A percentile compares a stretch with the other conserved stretches of the same genome.
phyloP scores from a whole-genome alignment of 2,797 vertebrate genomes.

The Phoebastria nigripes region DNA sequence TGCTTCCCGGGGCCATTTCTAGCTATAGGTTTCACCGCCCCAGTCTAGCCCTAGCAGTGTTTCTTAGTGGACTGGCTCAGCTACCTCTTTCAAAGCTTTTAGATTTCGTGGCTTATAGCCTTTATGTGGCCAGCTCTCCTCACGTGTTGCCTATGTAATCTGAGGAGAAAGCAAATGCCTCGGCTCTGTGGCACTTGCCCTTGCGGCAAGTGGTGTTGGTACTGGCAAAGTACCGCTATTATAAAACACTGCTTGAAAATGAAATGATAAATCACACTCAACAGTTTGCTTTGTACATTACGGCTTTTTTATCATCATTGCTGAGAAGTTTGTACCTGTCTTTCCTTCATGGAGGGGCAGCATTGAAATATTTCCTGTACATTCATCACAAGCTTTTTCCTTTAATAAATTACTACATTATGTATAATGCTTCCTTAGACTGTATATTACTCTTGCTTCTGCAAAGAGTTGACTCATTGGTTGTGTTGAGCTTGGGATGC shows the following conservation, averaged over 20 bases:
- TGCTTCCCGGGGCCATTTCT: not conserved
- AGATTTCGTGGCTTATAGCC: not conserved
- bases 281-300: not conserved
- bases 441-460: not conserved
- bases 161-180: not conserved
- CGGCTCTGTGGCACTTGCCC: not conserved
- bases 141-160: not conserved
- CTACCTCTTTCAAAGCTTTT: not conserved
- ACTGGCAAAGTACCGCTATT: not conserved
- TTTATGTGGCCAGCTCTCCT: not conserved
- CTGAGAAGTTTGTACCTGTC: not conserved
- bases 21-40: not conserved
- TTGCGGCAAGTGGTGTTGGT: not conserved
- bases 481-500: not conserved
- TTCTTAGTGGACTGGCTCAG: not conserved
- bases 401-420: not conserved
- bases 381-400: not conserved
- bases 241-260: not conserved
- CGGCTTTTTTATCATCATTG: not conserved
- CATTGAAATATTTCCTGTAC: not conserved
- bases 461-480: not conserved
- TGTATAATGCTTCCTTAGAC: not conserved
- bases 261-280: not conserved
- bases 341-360: not conserved
- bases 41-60: not conserved